Conservation (phyloP, 1,140 invertebrate species). For the Cyrtorhinus lividipennis region DNA sequence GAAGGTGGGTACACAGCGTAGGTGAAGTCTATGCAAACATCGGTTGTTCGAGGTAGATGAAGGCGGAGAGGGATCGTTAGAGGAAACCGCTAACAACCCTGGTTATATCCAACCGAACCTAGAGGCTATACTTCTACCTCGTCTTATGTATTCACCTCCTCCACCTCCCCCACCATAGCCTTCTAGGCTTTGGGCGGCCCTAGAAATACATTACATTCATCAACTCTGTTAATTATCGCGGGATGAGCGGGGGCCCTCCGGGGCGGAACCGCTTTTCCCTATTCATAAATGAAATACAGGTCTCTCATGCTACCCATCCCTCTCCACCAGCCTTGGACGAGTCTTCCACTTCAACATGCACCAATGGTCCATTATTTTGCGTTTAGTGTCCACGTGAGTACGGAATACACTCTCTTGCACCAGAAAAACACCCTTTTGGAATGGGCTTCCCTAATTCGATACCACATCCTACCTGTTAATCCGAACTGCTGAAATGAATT, state of each 20-base stretch:
- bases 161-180: background rate
- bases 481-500: too few relatives aligned
- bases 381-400: background rate
- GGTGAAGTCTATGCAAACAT: too few relatives aligned
- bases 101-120: too few relatives aligned
- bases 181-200: too few relatives aligned
- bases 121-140: background rate
- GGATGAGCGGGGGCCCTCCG: background rate
- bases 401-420: background rate
- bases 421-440: too few relatives aligned
- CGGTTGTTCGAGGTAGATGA: too few relatives aligned
- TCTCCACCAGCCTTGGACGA: background rate
- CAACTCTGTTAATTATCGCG: background rate
- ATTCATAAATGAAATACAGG: background rate
- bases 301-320: background rate
- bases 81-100: too few relatives aligned
- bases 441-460: too few relatives aligned
- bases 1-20: too few relatives aligned
- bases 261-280: background rate
- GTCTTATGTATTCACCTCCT: background rate
- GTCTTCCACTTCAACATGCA: too few relatives aligned
- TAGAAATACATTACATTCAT: background rate
- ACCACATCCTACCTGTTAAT: too few relatives aligned
- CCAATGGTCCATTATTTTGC: background rate
- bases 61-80: too few relatives aligned